Evolutionary conservation across 2,888 invertebrate species (phyloP).

Genomic region (Phoronis australis): DNA sequence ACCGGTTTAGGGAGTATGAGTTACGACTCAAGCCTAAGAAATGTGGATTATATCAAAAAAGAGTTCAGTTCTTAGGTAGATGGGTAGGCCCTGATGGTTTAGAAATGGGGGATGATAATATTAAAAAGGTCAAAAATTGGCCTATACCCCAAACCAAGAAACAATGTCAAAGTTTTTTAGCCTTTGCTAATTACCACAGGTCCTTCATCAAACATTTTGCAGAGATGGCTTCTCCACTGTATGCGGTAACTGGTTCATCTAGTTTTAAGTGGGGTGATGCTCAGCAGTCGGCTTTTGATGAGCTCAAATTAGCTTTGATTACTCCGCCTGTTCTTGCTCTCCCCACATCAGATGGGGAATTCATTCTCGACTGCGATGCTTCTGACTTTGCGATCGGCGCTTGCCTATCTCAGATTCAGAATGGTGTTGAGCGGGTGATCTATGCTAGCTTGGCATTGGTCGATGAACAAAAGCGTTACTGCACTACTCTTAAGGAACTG

Average conservation of each 20-base stretch:
- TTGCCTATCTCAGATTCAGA: not conserved
- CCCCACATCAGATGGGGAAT: not conserved
- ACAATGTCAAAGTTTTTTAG: no score
- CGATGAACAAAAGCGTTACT: slow-evolving; percentile 4
- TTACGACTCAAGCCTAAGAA: no score
- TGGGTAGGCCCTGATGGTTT: no score
- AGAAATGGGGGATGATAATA: no score
- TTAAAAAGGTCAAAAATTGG: no score
- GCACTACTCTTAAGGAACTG: slow-evolving; percentile 8
- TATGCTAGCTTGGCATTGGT: not conserved
- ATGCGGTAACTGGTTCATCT: not conserved
- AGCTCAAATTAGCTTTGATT: not conserved
- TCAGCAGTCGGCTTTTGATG: not conserved
- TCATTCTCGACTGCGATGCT: not conserved
- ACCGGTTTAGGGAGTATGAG: no score
- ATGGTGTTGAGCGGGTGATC: not conserved
- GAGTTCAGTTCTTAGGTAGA: no score
- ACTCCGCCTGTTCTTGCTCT: not conserved
- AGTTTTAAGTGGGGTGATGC: not conserved
- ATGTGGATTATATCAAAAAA: no score
- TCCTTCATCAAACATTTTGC: not conserved
- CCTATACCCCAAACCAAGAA: no score
- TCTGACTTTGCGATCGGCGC: not conserved
- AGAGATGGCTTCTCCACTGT: not conserved
- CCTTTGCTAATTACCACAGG: not conserved